Percentiles rank a stretch among this genome's conserved stretches.
Evolutionary conservation across 2,797 vertebrate genomes (phyloP).

Genomic region (Chelon auratus): DNA sequence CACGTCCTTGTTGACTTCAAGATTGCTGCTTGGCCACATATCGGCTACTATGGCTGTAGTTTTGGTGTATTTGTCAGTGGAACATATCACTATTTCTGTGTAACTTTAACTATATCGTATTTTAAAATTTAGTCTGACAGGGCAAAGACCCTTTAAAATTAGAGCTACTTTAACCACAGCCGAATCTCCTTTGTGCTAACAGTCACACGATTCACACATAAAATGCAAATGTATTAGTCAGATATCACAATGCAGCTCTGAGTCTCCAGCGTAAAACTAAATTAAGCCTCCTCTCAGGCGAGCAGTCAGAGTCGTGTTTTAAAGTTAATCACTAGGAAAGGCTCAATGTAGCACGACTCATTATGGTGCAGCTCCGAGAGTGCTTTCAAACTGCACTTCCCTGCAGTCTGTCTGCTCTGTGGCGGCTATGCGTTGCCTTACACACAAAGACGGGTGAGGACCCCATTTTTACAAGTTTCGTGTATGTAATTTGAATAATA

Average conservation of each 20-base stretch:
- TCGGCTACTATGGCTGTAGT: neutral
- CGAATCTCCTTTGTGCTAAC: too few relatives aligned
- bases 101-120: neutral
- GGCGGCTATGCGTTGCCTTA: neutral
- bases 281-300: slow-evolving; percentile 11
- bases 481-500: neutral
- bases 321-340: slow-evolving; percentile 30
- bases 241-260: neutral
- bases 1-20: too few relatives aligned
- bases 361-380: slow-evolving; percentile 10
- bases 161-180: too few relatives aligned
- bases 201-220: too few relatives aligned
- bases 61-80: neutral
- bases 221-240: too few relatives aligned
- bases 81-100: neutral
- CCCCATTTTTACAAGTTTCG: neutral
- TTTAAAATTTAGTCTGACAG: neutral
- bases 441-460: neutral
- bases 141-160: too few relatives aligned
- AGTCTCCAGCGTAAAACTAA: neutral
- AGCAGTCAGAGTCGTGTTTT: slow-evolving; percentile 24
- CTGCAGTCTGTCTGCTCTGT: slow-evolving; percentile 19
- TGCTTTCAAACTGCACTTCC: slow-evolving; percentile 8
- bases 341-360: slow-evolving; percentile 33
- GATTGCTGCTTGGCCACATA: neutral